phyloP scores from a whole-genome alignment of 2,888 invertebrate species.

The Oscheius sp. region DNA sequence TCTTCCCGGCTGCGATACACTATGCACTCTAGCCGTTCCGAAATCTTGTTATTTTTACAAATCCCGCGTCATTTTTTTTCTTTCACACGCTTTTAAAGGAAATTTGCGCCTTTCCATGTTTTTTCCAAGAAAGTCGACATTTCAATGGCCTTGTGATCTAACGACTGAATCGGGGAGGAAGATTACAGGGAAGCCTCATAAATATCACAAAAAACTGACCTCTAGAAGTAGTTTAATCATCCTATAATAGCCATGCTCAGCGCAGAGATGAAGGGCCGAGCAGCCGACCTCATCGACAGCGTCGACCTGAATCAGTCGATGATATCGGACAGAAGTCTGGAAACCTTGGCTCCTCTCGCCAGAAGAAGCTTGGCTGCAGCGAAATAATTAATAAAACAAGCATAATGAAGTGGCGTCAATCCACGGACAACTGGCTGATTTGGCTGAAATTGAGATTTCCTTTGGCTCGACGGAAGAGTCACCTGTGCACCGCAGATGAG shows the following conservation, averaged over 20 bases:
- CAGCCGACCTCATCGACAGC: slow-evolving; percentile 85
- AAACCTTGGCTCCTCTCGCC: slow-evolving; percentile 77
- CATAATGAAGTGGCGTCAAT: slow-evolving; percentile 89
- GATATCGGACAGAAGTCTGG: neutral
- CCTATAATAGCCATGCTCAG: slow-evolving; percentile 78
- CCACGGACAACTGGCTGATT: slow-evolving; percentile 87
- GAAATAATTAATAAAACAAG: slow-evolving; percentile 84
- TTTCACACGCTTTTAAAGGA: too few species aligned
- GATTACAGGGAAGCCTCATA: neutral
- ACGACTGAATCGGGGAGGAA: too few species aligned
- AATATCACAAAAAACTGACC: slow-evolving; percentile 39
- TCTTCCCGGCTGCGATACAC: neutral
- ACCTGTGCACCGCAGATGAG: slow-evolving; percentile 85
- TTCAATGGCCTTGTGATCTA: too few species aligned
- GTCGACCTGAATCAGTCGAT: slow-evolving; percentile 77
- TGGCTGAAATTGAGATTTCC: slow-evolving; percentile 75
- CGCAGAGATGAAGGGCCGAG: slow-evolving; percentile 89
- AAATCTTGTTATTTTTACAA: too few species aligned
- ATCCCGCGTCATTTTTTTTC: neutral
- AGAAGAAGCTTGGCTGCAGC: slow-evolving; percentile 86
- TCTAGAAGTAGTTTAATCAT: slow-evolving; percentile 67
- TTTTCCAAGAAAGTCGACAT: too few species aligned
- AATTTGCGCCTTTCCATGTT: too few species aligned
- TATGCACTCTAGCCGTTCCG: too few species aligned
- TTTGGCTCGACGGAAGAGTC: too few species aligned